Percentiles rank a stretch among this genome's conserved stretches.
phyloP scores from a whole-genome alignment of 1,140 invertebrate species.

The Drosophila jambulina region DNA sequence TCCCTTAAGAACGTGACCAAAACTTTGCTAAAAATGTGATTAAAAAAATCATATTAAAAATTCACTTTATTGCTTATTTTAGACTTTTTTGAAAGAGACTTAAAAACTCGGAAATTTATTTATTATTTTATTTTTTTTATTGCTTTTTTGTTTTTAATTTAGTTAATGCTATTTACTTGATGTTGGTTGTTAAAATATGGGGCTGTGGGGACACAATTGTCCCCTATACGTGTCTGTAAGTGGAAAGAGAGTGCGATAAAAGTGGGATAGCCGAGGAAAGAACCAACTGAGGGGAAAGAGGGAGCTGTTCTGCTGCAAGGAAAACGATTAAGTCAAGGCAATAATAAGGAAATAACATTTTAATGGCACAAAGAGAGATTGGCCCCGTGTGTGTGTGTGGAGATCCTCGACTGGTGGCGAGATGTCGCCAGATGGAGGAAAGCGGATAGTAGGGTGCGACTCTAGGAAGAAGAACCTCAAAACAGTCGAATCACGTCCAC shows the following conservation, averaged over 20 bases:
- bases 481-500: constrained; percentile 36
- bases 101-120: not conserved
- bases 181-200: not conserved
- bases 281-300: not conserved
- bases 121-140: too few species aligned
- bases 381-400: constrained; percentile 11
- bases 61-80: not conserved
- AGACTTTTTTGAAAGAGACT: not conserved
- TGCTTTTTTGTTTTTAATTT: not conserved
- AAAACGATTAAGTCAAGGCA: constrained; percentile 74
- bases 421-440: not conserved
- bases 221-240: constrained; percentile 40
- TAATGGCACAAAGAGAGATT: constrained; percentile 62
- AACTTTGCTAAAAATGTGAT: not conserved
- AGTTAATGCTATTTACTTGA: constrained; percentile 1
- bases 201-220: constrained; percentile 46
- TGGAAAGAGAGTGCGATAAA: constrained; percentile 42
- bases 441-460: constrained; percentile 11
- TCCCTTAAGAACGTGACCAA: not conserved
- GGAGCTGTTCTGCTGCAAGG: constrained; percentile 33
- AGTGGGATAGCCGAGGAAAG: constrained; percentile 27
- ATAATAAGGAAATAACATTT: constrained; percentile 84
- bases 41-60: too few species aligned
- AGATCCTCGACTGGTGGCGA: constrained; percentile 20
- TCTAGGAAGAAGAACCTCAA: constrained; percentile 39